A percentile compares a stretch with the other conserved stretches of the same genome.
Conservation (phyloP, 1,140 invertebrate species). For the Calosoma granatense region DNA sequence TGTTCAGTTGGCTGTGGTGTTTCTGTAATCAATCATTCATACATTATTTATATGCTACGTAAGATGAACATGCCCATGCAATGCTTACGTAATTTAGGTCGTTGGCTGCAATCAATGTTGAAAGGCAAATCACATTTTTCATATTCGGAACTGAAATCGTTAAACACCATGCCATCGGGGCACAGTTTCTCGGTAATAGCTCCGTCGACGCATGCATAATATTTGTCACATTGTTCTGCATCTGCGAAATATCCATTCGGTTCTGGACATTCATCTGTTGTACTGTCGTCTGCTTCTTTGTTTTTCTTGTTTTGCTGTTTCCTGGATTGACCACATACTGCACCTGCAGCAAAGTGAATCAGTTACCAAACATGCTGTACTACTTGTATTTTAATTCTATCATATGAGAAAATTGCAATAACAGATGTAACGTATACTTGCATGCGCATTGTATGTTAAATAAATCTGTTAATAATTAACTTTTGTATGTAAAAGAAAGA, state of each 20-base stretch:
- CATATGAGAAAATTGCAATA: not conserved
- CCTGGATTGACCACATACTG: not conserved
- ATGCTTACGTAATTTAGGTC: slow-evolving; percentile 73
- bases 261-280: slow-evolving; percentile 64
- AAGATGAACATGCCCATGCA: not conserved
- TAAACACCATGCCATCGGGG: slow-evolving; percentile 86
- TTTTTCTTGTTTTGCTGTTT: not conserved
- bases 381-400: not conserved
- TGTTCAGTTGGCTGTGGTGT: slow-evolving; percentile 57
- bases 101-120: slow-evolving; percentile 69
- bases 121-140: slow-evolving; percentile 84
- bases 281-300: slow-evolving; percentile 23
- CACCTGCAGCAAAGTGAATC: not conserved
- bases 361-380: not conserved
- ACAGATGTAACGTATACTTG: not conserved
- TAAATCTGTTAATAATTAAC: not conserved
- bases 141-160: slow-evolving; percentile 67
- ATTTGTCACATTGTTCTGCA: slow-evolving; percentile 81
- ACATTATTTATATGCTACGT: too few relatives aligned
- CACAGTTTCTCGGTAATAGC: slow-evolving; percentile 67
- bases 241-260: slow-evolving; percentile 77
- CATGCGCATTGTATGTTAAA: not conserved
- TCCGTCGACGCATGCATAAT: slow-evolving; percentile 70
- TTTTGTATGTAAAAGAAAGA: not conserved
- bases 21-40: slow-evolving; percentile 43